phyloP scores from a whole-genome alignment of 2,888 invertebrate genomes.

The Erpobdella octoculata region DNA sequence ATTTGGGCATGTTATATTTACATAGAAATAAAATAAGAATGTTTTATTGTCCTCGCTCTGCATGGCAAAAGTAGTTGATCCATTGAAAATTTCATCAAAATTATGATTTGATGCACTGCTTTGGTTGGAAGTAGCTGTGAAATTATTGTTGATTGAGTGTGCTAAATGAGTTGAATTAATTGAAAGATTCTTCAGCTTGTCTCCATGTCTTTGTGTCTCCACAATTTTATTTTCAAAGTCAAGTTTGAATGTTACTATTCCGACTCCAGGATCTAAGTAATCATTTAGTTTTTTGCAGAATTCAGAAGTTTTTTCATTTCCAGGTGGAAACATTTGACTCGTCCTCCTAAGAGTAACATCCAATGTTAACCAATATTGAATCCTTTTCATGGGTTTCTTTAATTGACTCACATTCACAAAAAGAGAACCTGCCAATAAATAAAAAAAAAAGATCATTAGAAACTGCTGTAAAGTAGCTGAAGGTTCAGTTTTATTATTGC shows the following conservation, averaged over 20 bases:
- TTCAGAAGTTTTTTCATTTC: constrained; percentile 4
- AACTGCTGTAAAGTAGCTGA: background rate
- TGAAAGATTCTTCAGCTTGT: background rate
- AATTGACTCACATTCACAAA: constrained; percentile 16
- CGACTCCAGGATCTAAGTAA: background rate
- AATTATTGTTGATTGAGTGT: no score
- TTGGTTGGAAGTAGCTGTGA: no score
- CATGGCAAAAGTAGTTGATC: no score
- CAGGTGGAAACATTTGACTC: constrained; percentile 17
- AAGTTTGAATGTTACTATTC: constrained; percentile 4
- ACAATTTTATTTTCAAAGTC: constrained; percentile 15
- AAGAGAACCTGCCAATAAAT: constrained; percentile 7
- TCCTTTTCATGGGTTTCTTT: background rate
- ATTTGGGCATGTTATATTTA: constrained; percentile 52
- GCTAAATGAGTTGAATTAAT: no score
- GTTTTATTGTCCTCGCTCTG: background rate
- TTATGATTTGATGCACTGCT: no score
- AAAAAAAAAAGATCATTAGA: background rate
- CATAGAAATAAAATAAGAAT: constrained; percentile 43
- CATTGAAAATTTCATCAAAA: no score
- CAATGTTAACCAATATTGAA: background rate
- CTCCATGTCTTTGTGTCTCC: background rate
- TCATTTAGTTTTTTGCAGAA: background rate
- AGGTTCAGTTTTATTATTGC: background rate
- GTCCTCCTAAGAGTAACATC: constrained; percentile 15